These are phyloP conservation scores for Sinotaia quadrata DNA, from an alignment of 2,888 invertebrate species.

Conservation along the genomic window DNA sequence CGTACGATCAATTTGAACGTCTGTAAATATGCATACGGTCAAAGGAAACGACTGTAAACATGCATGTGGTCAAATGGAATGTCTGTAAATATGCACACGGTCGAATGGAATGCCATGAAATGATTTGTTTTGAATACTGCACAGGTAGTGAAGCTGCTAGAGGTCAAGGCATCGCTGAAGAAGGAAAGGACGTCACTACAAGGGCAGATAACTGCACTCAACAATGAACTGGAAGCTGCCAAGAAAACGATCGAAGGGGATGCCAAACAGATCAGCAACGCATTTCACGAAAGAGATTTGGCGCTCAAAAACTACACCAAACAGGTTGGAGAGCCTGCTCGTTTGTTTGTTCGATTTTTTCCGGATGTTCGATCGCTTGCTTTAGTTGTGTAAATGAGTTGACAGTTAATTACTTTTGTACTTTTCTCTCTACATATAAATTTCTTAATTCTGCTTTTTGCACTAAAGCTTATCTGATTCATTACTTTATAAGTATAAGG, in stretches of 20 bases:
- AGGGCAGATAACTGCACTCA: background rate
- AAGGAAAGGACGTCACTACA: slow-evolving; percentile 6
- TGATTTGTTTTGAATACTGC: too few species aligned
- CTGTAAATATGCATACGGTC: too few species aligned
- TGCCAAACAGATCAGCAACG: slow-evolving; percentile 78
- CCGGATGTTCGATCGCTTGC: background rate
- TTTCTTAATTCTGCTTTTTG: too few species aligned
- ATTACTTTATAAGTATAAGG: too few species aligned
- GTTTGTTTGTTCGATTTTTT: background rate
- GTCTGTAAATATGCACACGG: slow-evolving; percentile 63
- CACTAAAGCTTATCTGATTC: too few species aligned
- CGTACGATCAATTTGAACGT: too few species aligned
- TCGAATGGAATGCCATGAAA: background rate
- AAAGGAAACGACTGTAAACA: too few species aligned
- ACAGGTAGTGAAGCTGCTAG: background rate
- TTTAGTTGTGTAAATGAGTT: background rate
- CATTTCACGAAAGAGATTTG: slow-evolving; percentile 78
- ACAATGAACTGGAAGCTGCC: slow-evolving; percentile 68
- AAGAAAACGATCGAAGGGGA: slow-evolving; percentile 73
- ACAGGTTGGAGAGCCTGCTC: background rate
- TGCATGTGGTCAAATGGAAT: slow-evolving; percentile 66
- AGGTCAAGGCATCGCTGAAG: background rate
- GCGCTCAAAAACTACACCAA: slow-evolving; percentile 62
- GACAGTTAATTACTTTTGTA: background rate
- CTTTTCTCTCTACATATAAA: too few species aligned